phyloP scores from a whole-genome alignment of 2,888 invertebrate species.

The Acleris emargana region DNA sequence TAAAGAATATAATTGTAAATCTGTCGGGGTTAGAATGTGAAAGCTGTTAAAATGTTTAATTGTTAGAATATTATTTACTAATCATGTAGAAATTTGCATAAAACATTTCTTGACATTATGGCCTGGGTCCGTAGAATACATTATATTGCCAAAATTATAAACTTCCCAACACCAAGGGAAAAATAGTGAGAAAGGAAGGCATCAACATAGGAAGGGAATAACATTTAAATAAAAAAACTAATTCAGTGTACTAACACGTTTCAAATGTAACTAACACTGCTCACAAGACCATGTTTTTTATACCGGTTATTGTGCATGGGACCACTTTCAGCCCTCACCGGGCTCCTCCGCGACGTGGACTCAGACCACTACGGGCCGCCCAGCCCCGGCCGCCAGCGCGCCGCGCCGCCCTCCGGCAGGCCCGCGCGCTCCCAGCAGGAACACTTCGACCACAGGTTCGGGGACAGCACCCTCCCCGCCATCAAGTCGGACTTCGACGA shows the following conservation, averaged over 20 bases:
- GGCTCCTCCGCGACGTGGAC: conserved; percentile 90
- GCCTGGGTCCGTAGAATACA: too few species aligned
- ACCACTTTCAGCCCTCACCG: conserved; percentile 87
- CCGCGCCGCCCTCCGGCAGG: conserved; percentile 61
- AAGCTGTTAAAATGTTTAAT: too few species aligned
- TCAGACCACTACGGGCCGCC: conserved; percentile 87
- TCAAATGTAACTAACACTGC: conserved; percentile 34
- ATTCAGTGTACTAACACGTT: conserved; percentile 18
- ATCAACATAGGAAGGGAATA: too few species aligned
- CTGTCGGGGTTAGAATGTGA: too few species aligned
- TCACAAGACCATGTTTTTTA: conserved; percentile 50
- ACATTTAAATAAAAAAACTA: not conserved
- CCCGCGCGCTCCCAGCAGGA: conserved; percentile 65
- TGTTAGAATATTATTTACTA: too few species aligned
- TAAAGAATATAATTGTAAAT: too few species aligned
- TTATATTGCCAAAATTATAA: too few species aligned
- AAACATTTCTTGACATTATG: too few species aligned
- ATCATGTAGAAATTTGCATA: too few species aligned
- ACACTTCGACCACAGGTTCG: conserved; percentile 86
- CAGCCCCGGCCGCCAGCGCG: conserved; percentile 67
- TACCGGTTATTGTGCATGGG: conserved; percentile 78
- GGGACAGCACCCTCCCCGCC: conserved; percentile 83
- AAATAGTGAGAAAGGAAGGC: too few species aligned
- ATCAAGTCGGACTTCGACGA: conserved; percentile 60
- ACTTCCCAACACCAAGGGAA: too few species aligned